Evolutionary conservation across 92 coral and sea anemone genomes (phyloP).

Genomic region (Phenganax subtilis): DNA sequence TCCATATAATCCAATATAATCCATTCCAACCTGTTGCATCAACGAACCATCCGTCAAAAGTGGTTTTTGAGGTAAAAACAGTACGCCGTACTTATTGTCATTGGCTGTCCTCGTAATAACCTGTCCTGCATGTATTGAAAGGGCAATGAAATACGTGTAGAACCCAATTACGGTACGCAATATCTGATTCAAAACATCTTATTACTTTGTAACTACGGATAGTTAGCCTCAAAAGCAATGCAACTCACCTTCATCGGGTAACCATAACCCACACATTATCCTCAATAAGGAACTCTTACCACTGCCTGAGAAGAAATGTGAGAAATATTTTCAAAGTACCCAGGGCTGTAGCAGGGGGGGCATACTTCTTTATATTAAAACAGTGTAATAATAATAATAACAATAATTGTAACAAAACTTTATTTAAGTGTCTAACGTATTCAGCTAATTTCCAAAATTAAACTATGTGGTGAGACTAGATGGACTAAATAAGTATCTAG

Average conservation of each 20-base stretch:
- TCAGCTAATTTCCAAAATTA: too few species aligned
- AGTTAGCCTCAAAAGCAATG: constrained; percentile 18
- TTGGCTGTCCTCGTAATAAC: constrained; percentile 50
- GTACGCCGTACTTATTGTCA: constrained; percentile 43
- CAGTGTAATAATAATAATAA: too few species aligned
- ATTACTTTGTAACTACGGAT: constrained; percentile 68
- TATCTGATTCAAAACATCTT: constrained; percentile 48
- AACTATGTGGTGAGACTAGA: too few species aligned
- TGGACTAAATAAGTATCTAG: too few species aligned
- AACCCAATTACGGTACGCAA: background rate
- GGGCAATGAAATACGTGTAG: background rate
- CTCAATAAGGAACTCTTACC: constrained; percentile 90
- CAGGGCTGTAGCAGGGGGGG: background rate
- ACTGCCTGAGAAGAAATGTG: constrained; percentile 49
- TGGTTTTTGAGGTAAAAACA: constrained; percentile 79
- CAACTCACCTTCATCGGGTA: constrained; percentile 61
- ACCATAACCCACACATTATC: constrained; percentile 78
- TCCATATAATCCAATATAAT: background rate
- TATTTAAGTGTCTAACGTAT: too few species aligned
- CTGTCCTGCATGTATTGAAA: constrained; percentile 39
- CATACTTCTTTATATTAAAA: too few species aligned
- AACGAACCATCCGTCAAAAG: constrained; percentile 84
- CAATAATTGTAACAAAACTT: too few species aligned
- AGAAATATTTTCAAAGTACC: too few species aligned
- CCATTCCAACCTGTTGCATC: constrained; percentile 59